Evolutionary conservation across 2,888 invertebrate genomes (phyloP), one percentile per base, ranked within the genome.

Genomic region (Nowickia ferox): DNA sequence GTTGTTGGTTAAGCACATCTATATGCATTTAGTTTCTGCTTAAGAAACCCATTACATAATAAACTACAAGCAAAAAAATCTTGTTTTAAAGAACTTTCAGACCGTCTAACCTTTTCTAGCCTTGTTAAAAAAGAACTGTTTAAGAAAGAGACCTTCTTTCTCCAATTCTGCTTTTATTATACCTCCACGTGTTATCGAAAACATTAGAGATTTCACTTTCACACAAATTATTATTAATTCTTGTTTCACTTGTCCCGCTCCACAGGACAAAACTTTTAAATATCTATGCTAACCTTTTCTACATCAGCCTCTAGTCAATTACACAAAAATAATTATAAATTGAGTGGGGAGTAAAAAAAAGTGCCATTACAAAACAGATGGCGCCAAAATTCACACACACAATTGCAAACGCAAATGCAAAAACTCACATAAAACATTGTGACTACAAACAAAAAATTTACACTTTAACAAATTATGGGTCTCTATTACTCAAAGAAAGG

Each of bases 381-480:
- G 86, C 86, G 86, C 86, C 86, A 83, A 76, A 84, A 65, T 15
- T 15, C 9, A 65, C 42, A 68, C 11, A 61, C 61, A 57, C 63
- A 71, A 38, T 76, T 5, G 30, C 30, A 30, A 30, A 30, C 6
- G 30, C 42, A 66, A 15, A 53, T 40, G 22, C 22, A 5, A 13
- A 53, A 17, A 44, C 53, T 6, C 17, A 15, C 53, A 77, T 51
- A 77, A 59, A 59, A 68, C 51, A 76, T 46, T 40, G 55, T 48
- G 48, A 48, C 51, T 46, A 76, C 30, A 30, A 30, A 30, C 30
- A 82, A 65, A 85, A n/a, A 77, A 85, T 85, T 81, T 78, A 79
- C 82, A 78, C 82, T 85, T 78, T 71, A 85, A 82, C 77, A 80
- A 74, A 78, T 85, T 82, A 78, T 79, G 57, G 57, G 42, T 74